Evolutionary conservation across 2,888 invertebrate genomes (phyloP).

Genomic region (Venustoraphidia nigricollis): DNA sequence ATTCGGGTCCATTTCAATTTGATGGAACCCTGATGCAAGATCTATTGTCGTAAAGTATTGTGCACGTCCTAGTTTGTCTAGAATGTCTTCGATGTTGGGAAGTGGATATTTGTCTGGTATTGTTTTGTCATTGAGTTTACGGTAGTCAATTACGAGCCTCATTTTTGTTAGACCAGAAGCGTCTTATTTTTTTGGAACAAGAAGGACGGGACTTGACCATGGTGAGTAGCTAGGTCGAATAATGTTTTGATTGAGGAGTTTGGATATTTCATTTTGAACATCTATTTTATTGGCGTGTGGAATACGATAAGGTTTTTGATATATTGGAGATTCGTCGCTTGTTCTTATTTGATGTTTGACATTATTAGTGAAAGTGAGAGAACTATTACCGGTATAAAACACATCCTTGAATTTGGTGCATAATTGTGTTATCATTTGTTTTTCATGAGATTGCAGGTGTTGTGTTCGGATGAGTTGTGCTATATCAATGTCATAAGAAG

Average conservation of each 20-base stretch:
- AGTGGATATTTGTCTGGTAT: slow-evolving; percentile 12
- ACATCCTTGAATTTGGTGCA: too few species aligned
- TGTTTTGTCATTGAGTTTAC: slow-evolving; percentile 14
- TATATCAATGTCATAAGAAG: too few species aligned
- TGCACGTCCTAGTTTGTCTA: slow-evolving; percentile 18
- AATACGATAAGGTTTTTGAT: slow-evolving; percentile 13
- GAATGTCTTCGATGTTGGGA: slow-evolving; percentile 17
- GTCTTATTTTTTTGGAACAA: slow-evolving; percentile 14
- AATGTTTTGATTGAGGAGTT: slow-evolving; percentile 12
- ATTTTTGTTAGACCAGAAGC: slow-evolving; percentile 12
- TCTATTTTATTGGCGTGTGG: slow-evolving; percentile 16
- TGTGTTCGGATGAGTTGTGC: too few species aligned
- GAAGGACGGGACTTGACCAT: slow-evolving; percentile 14
- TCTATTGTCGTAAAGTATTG: slow-evolving; percentile 19
- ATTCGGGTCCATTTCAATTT: slow-evolving; percentile 16
- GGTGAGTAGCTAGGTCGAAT: slow-evolving; percentile 11
- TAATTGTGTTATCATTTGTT: too few species aligned
- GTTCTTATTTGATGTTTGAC: slow-evolving; percentile 10
- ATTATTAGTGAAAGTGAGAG: slow-evolving; percentile 7
- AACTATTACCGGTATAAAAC: too few species aligned
- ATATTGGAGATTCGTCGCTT: slow-evolving; percentile 10
- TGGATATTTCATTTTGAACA: slow-evolving; percentile 13
- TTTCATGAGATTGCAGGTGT: too few species aligned
- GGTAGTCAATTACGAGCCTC: slow-evolving; percentile 13
- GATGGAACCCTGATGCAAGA: slow-evolving; percentile 19